Conservation (phyloP, 2,888 invertebrate species). For the Prenolepis imparis region DNA sequence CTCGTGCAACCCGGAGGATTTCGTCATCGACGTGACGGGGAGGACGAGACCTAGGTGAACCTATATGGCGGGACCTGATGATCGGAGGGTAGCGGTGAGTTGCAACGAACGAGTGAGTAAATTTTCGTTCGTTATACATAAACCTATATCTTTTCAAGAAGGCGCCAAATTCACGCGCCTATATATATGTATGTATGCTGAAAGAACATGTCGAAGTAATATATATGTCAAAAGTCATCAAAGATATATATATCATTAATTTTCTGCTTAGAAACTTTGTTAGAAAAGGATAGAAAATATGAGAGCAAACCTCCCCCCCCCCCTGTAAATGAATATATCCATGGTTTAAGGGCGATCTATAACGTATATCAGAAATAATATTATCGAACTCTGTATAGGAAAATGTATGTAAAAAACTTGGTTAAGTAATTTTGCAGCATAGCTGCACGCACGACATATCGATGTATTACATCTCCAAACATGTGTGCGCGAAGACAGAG, state of each 20-base stretch:
- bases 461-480: conserved; percentile 19
- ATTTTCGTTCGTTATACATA: background rate
- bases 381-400: background rate
- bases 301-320: no score
- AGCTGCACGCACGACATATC: conserved; percentile 11
- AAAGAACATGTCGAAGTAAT: no score
- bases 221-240: no score
- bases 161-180: background rate
- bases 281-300: no score
- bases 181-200: no score
- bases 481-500: background rate
- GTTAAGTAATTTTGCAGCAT: background rate
- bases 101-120: background rate
- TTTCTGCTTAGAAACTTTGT: no score
- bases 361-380: background rate
- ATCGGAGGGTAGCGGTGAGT: no score
- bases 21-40: background rate
- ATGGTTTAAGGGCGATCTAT: background rate
- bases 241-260: no score
- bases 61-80: no score
- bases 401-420: background rate
- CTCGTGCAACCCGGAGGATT: background rate
- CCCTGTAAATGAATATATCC: no score
- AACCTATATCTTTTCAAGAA: background rate
- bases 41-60: no score